These are phyloP conservation scores for Sebastes cheni DNA, from an alignment of 2,797 vertebrate genomes.

Conservation along the genomic window DNA sequence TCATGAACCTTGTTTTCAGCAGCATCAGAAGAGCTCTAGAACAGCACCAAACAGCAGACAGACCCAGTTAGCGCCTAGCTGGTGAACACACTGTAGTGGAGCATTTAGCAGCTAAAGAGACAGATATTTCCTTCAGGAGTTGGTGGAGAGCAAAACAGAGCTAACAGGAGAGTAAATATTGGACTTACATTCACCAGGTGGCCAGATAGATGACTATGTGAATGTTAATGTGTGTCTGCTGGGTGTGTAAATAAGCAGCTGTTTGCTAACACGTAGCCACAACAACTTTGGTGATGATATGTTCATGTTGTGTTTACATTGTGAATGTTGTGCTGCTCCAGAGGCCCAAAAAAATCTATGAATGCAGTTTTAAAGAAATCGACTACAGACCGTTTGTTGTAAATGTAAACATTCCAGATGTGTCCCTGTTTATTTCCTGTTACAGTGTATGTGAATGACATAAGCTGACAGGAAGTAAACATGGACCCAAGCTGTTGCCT, in stretches of 20 bases:
- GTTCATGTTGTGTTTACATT: not conserved
- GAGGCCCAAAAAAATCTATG: not conserved
- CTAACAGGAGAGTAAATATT: not conserved
- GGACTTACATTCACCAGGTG: not conserved
- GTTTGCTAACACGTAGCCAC: not conserved
- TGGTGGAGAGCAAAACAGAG: not conserved
- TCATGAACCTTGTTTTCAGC: not conserved
- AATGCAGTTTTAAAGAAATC: not conserved
- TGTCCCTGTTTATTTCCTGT: too few relatives aligned
- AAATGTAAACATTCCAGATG: not conserved
- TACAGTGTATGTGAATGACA: too few relatives aligned
- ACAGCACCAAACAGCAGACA: not conserved
- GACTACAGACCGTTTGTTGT: not conserved
- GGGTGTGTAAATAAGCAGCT: not conserved
- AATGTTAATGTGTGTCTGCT: not conserved
- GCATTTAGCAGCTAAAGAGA: not conserved
- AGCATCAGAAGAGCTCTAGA: not conserved
- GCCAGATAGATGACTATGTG: not conserved
- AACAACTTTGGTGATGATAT: not conserved
- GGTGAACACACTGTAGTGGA: not conserved
- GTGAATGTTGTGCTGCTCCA: not conserved
- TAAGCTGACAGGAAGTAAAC: too few relatives aligned
- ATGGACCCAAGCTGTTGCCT: too few relatives aligned
- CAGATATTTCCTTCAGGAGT: not conserved
- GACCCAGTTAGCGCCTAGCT: not conserved